A percentile compares a stretch with the other conserved stretches of the same genome.
These are phyloP conservation scores for Aythya baeri DNA, from an alignment of 2,113 vertebrate species.

Conservation along the genomic window DNA sequence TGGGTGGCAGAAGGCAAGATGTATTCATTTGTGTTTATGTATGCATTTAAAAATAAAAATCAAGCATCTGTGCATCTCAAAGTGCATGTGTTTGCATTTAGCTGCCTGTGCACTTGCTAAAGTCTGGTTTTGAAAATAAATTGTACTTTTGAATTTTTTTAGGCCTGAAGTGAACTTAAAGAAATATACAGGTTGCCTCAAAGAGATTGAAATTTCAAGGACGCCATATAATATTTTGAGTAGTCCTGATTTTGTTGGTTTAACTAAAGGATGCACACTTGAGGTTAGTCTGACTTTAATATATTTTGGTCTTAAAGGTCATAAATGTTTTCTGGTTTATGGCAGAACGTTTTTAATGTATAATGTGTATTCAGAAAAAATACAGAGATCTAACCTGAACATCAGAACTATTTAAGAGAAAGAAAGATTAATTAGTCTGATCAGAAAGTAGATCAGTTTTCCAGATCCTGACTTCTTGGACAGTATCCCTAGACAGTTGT, in stretches of 20 bases:
- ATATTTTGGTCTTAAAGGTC: background rate
- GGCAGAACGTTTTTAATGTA: background rate
- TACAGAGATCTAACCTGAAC: background rate
- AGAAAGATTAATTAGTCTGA: background rate
- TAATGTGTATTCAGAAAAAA: background rate
- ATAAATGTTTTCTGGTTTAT: background rate
- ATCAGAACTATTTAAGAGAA: background rate
- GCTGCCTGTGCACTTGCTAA: background rate
- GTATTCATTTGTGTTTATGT: background rate
- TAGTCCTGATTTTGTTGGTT: conserved; percentile 92
- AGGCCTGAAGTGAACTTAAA: conserved; percentile 92
- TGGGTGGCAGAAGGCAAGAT: background rate
- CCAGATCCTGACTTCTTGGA: background rate
- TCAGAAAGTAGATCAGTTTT: background rate
- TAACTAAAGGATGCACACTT: conserved; percentile 92
- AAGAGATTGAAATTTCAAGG: conserved; percentile 95
- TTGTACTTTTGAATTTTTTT: conserved; percentile 19
- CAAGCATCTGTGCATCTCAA: background rate
- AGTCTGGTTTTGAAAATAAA: background rate
- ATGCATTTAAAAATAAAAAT: background rate
- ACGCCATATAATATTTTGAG: conserved; percentile 94
- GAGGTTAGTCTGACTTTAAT: conserved; percentile 81
- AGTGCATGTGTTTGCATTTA: background rate
- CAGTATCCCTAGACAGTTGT: background rate
- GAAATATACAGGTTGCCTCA: conserved; percentile 91